Percentiles rank a stretch among this genome's conserved stretches.
Evolutionary conservation across 2,797 vertebrate genomes (phyloP).

Genomic region (Jordanella pulchra): DNA sequence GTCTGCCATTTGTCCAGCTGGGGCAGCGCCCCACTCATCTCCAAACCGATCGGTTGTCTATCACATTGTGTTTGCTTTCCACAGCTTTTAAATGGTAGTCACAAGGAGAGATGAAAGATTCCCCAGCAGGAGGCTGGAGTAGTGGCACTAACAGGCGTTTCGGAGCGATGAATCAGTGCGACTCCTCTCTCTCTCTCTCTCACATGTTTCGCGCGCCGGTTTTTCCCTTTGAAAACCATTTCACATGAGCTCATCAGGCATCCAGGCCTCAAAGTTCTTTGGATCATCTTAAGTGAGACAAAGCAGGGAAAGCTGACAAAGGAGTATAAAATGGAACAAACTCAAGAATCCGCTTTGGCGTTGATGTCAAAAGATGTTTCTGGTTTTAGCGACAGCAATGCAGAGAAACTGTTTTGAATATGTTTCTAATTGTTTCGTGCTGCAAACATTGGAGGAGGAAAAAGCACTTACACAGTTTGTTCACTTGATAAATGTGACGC

Average conservation of each 20-base stretch:
- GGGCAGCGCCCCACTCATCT: conserved; percentile 36
- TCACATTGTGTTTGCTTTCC: conserved; percentile 40
- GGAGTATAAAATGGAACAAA: conserved; percentile 5
- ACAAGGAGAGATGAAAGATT: conserved; percentile 23
- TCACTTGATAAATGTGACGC: conserved; percentile 22
- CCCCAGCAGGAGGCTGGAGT: conserved; percentile 23
- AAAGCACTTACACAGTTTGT: conserved; percentile 7
- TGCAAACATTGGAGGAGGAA: background rate
- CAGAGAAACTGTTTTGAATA: conserved; percentile 3
- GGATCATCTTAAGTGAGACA: conserved; percentile 24
- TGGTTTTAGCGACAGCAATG: conserved; percentile 7
- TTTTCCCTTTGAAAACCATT: conserved; percentile 20
- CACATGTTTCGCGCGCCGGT: conserved; percentile 9
- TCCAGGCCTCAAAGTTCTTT: conserved; percentile 20
- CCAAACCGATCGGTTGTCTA: conserved; percentile 52
- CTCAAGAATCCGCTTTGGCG: background rate
- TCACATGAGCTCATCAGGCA: conserved; percentile 18
- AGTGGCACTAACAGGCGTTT: conserved; percentile 8
- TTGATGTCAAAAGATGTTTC: conserved; percentile 15
- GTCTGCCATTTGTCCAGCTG: conserved; percentile 67
- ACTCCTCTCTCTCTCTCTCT: conserved; percentile 3
- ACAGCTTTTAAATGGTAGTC: conserved; percentile 32
- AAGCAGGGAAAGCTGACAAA: conserved; percentile 21
- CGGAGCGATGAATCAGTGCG: conserved; percentile 12
- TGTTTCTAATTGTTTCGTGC: conserved; percentile 7